A percentile compares a stretch with the other conserved stretches of the same genome.
phyloP scores from a whole-genome alignment of 2,797 vertebrate species.

The Lepidocolaptes lacrymiger region DNA sequence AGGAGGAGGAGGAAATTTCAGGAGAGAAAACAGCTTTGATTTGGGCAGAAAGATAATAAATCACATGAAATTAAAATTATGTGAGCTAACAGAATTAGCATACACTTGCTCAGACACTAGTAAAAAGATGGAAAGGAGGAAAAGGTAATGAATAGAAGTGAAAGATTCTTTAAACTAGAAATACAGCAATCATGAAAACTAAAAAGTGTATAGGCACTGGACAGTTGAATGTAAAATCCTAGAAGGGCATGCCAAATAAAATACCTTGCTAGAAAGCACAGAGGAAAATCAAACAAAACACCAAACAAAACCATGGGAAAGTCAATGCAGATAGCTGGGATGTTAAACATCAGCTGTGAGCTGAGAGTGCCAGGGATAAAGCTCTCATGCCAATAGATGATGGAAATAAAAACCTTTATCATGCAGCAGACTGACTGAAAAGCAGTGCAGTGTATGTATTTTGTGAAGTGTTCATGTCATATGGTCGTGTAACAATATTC shows the following conservation, averaged over 20 bases:
- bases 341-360: rapidly evolving
- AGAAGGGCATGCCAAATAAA: neutral
- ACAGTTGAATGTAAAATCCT: neutral
- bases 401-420: neutral
- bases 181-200: rapidly evolving
- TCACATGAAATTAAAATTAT: neutral
- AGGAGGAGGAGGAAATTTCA: neutral
- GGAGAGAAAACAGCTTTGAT: neutral
- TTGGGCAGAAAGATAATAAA: neutral
- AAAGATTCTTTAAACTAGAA: neutral
- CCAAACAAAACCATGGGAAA: neutral
- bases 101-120: neutral
- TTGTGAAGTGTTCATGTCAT: neutral
- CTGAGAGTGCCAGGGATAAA: neutral
- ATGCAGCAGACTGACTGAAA: neutral
- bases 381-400: neutral
- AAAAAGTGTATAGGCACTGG: neutral
- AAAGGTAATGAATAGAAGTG: neutral
- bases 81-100: neutral
- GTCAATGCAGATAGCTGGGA: neutral
- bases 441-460: neutral
- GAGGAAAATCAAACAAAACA: neutral
- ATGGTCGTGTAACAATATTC: neutral
- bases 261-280: neutral
- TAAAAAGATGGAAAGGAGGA: neutral